Base-by-base conservation (phyloP, 2,113 vertebrate species). In the Myiozetetes cayanensis region DNA sequence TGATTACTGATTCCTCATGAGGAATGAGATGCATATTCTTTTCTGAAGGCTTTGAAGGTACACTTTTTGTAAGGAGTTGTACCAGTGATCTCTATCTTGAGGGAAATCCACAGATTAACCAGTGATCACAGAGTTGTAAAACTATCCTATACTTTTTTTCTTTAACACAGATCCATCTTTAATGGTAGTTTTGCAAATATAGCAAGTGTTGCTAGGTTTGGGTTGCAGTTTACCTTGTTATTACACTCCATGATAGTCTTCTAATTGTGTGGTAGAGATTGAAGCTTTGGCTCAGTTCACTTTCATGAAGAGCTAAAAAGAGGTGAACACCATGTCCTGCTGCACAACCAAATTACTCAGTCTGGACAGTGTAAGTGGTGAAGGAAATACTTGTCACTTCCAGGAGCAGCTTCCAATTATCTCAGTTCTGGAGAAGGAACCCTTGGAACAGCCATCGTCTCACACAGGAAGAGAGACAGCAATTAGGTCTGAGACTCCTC, bases 341-440 rank as follows among this genome's bases (percentile, higher is more conserved):
- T 83, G 39, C 68, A 89, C 82, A 78, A 15, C 81, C 87, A 78
- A 44, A 71, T 89, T 15, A 41, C 55, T 55, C 9, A 37, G 35
- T 59, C 61, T 83, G 92, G 74, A 91, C 91, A 94, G 92, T 73
- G 30, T 17, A 83, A 93, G 18, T 18, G 33, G 49, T 90, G 79
- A 89, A 92, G 92, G 55, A 95, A 96, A 58, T 88, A 78, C 83
- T 94, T 95, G 85, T 79, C 68, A 15, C 31, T 68, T 89, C 28
- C 35, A 66, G 56, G 35, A 72, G 23, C 8, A 24, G 24, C n/a
- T 68, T 85, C 10, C 21, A 65, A 6, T 55, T 59, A 8, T 17
- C 8, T 35, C 41, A 3, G 2, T 52, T 59, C 11, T 79, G 39
- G 56, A 56, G 70, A 28, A 89, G 47, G 33, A 75, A 14, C 27